Conservation (phyloP, 2,888 invertebrate species). For the Trissonchulus latispiculum region DNA sequence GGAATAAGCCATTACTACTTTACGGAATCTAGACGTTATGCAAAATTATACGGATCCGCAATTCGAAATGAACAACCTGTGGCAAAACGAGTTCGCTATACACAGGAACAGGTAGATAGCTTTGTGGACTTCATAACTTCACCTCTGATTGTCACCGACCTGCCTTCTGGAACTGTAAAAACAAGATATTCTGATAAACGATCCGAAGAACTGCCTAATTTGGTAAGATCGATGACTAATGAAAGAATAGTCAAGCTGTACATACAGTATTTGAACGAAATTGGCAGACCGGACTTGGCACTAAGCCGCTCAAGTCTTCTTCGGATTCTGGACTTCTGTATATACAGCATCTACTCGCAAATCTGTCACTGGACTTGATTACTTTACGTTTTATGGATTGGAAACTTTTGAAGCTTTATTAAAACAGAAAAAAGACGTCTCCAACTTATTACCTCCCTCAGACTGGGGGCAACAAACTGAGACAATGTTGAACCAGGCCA, state of each 20-base stretch:
- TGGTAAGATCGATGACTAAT: background rate
- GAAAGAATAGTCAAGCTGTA: background rate
- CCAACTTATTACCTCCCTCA: background rate
- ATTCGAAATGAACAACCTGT: background rate
- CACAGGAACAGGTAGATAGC: background rate
- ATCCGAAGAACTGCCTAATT: background rate
- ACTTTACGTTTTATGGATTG: background rate
- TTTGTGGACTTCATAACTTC: background rate
- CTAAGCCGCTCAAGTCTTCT: background rate
- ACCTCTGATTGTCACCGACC: background rate
- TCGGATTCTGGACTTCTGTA: slow-evolving; percentile 5
- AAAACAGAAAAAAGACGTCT: background rate
- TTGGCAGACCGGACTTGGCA: background rate
- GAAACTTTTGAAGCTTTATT: background rate
- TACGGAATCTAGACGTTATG: background rate
- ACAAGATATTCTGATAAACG: background rate
- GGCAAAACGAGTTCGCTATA: background rate
- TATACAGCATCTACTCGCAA: slow-evolving; percentile 8
- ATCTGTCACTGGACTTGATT: background rate
- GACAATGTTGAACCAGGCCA: background rate
- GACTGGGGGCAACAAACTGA: background rate
- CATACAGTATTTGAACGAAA: background rate
- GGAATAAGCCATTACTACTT: background rate
- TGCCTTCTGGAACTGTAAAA: background rate
- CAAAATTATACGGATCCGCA: background rate